Conservation (phyloP, 1,140 invertebrate genomes). For the Procambarus virginalis region DNA sequence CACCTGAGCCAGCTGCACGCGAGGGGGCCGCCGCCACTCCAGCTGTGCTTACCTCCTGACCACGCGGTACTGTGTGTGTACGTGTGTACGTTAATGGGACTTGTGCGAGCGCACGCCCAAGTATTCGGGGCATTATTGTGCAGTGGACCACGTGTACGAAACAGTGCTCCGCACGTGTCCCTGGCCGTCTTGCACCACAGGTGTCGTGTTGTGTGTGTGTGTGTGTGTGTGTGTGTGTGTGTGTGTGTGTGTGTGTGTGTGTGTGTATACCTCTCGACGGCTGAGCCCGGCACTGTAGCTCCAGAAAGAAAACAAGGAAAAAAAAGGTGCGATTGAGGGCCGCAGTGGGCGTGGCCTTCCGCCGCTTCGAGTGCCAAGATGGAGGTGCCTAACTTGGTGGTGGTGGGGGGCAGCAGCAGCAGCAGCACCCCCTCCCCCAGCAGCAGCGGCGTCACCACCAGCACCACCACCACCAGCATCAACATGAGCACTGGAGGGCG, state of each 20-base stretch:
- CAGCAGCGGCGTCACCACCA: conserved; percentile 15
- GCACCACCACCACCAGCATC: conserved; percentile 30
- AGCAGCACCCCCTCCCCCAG: conserved; percentile 28
- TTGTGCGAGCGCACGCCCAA: neutral
- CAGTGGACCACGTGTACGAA: neutral
- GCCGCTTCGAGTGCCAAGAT: conserved; percentile 21
- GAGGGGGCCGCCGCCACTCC: no score
- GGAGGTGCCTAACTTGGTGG: conserved; percentile 60
- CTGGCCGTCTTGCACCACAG: neutral
- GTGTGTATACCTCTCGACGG: no score
- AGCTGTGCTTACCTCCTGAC: no score
- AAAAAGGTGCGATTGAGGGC: neutral
- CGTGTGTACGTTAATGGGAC: neutral
- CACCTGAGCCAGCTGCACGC: no score
- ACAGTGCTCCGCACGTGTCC: neutral
- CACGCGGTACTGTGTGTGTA: no score
- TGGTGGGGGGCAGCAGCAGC: conserved; percentile 31
- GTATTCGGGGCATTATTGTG: no score
- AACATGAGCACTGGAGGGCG: conserved; percentile 32
- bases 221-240: no score
- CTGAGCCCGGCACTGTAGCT: neutral
- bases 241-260: no score
- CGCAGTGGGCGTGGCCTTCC: conserved; percentile 31
- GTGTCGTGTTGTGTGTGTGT: neutral
- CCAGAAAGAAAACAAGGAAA: neutral